These are phyloP conservation scores for Mastigias papua DNA, from an alignment of 30 jellyfish, hydroid and myxozoan species.

Conservation along the genomic window DNA sequence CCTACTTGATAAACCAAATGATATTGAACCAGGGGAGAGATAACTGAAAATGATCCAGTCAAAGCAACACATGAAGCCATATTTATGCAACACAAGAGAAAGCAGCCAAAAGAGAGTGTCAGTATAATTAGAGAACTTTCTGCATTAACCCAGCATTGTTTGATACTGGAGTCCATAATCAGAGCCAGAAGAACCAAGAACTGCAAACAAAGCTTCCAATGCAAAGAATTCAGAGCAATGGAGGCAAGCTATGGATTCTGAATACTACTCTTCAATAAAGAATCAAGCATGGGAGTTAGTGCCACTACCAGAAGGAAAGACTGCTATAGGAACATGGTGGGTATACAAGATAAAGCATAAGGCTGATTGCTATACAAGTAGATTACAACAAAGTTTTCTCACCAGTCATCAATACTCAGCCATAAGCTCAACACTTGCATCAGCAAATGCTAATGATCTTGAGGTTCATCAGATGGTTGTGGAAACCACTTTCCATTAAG, in stretches of 20 bases:
- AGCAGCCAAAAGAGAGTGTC: conserved; percentile 40
- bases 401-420: conserved; percentile 60
- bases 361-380: conserved; percentile 22
- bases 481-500: conserved; percentile 52
- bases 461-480: conserved; percentile 65
- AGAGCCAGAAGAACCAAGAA: conserved; percentile 35
- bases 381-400: conserved; percentile 5
- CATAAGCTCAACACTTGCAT: conserved; percentile 36
- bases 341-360: conserved; percentile 37
- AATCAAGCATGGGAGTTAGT: conserved; percentile 52
- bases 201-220: conserved; percentile 15
- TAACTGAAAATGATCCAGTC: conserved; percentile 16
- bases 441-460: conserved; percentile 34
- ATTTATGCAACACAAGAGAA: conserved; percentile 50
- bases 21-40: conserved; percentile 63
- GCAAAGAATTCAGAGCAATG: conserved; percentile 27
- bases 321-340: conserved; percentile 18
- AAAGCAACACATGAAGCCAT: conserved; percentile 52
- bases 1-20: conserved; percentile 22
- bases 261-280: conserved; percentile 11
- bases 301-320: not conserved
- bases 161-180: conserved; percentile 1
- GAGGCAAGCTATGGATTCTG: conserved; percentile 31
- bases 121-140: conserved; percentile 36
- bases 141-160: not conserved